Base-by-base conservation (phyloP, 2,888 invertebrate species). In the Tryphoninae sp. region DNA sequence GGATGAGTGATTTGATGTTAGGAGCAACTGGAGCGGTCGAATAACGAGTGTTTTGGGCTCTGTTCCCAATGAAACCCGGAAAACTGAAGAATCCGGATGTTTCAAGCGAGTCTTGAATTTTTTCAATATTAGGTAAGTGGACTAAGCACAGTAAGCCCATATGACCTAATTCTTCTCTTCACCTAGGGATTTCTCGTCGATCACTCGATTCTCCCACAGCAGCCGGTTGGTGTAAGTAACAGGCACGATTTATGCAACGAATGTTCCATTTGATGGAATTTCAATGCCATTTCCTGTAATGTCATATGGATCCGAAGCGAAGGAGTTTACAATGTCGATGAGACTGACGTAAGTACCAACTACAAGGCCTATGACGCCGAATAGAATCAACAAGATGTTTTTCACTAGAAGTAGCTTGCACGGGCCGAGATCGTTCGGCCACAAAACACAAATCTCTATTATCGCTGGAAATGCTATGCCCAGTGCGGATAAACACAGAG, bases 391-490 rank as follows among this genome's bases (percentile, higher is more conserved):
- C 1, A 93, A 73, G 1, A 94, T 86, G 85, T 94, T 93, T 86
- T 93, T 94, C 84, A 92, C 86, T 8, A 94, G 86, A 42, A 93
- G 90, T 84, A 91, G 85, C 67, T 91, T 91, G 82, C 87, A 90
- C 68, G 92, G 92, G 0, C 94, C 94, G n/a, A 93, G 91, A 23
- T 93, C 92, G 85, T 94, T 92, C 0, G 95, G 94, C 94, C 95
- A 96, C 80, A 94, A 93, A 0, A 96, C 95, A 88, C 96, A 95
- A 58, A 96, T 93, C 87, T 96, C 95, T 86, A 96, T 95, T 42
- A 96, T 93, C 0, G 96, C 96, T 23, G 96, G 96, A 89, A 96
- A 96, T 2, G 95, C 95, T 53, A 96, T 93, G 8, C 96, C 96
- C 65, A 96, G 92, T 1, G 95, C 95, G 3, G 96, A 95, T 80